Evolutionary conservation across 2,113 vertebrate genomes (phyloP).

Genomic region (Otis tarda): DNA sequence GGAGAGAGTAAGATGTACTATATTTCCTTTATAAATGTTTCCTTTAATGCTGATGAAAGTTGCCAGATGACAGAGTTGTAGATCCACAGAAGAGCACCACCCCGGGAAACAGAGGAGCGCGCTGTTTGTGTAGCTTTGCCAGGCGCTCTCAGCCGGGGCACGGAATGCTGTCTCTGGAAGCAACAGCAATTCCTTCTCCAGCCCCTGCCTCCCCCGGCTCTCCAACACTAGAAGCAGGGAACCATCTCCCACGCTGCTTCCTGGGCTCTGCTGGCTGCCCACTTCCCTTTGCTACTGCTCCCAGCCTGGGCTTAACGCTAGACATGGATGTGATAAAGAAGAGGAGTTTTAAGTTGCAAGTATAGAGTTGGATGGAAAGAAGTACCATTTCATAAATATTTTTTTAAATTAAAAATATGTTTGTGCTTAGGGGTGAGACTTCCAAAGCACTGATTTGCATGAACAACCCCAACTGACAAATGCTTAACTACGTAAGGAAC

Average conservation of each 20-base stretch:
- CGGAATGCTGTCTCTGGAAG: not conserved
- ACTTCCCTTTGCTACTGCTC: not conserved
- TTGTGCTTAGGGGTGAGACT: not conserved
- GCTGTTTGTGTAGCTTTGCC: not conserved
- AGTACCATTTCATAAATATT: not conserved
- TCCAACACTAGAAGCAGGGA: not conserved
- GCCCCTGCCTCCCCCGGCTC: not conserved
- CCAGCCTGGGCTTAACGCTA: not conserved
- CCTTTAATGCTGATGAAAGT: constrained; percentile 6
- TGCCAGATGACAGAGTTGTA: not conserved
- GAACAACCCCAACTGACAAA: not conserved
- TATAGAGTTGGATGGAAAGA: not conserved
- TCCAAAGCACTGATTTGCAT: not conserved
- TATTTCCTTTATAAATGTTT: constrained; percentile 47
- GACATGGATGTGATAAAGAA: not conserved
- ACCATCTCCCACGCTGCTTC: not conserved
- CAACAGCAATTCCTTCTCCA: not conserved
- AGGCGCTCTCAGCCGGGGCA: not conserved
- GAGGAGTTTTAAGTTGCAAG: not conserved
- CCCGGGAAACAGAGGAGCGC: not conserved
- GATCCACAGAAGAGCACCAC: not conserved
- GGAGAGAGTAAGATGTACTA: constrained; percentile 8
- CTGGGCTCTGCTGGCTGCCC: not conserved
- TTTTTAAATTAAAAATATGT: not conserved
- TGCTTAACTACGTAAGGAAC: not conserved